Evolutionary conservation across 2,888 invertebrate species (phyloP).

Genomic region (Synanthedon formicaeformis): DNA sequence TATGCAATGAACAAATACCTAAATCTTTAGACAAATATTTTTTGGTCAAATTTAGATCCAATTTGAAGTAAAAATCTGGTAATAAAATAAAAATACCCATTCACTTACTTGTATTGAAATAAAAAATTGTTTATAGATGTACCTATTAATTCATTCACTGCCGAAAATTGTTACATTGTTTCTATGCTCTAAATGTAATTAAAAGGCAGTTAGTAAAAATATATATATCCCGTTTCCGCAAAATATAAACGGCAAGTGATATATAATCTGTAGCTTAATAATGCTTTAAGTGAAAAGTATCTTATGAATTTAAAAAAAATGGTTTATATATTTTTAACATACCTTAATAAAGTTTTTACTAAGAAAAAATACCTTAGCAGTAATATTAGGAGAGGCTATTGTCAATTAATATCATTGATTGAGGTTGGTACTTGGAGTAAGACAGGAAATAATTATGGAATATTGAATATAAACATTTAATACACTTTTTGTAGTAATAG

Average conservation of each 20-base stretch:
- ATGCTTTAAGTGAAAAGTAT: constrained; percentile 65
- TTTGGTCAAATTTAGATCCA: no score
- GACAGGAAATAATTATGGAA: constrained; percentile 3
- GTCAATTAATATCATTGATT: constrained; percentile 58
- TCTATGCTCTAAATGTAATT: not conserved
- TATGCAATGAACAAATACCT: no score
- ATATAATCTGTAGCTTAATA: constrained; percentile 47
- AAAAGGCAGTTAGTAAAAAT: not conserved
- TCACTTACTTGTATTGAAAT: no score
- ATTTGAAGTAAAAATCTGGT: no score
- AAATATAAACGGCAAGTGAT: not conserved
- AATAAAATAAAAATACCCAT: no score
- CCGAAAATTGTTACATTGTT: not conserved
- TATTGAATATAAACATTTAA: no score
- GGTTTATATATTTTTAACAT: constrained; percentile 41
- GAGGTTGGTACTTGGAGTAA: constrained; percentile 21
- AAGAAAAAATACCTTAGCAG: constrained; percentile 14
- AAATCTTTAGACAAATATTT: no score
- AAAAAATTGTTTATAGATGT: no score
- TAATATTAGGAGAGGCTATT: constrained; percentile 17
- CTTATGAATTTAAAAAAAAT: constrained; percentile 59
- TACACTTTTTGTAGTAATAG: no score
- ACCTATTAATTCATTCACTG: not conserved
- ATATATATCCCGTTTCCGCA: not conserved
- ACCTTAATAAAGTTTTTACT: constrained; percentile 34